phyloP scores from a whole-genome alignment of 2,113 vertebrate genomes.

The Eubucco bourcierii region DNA sequence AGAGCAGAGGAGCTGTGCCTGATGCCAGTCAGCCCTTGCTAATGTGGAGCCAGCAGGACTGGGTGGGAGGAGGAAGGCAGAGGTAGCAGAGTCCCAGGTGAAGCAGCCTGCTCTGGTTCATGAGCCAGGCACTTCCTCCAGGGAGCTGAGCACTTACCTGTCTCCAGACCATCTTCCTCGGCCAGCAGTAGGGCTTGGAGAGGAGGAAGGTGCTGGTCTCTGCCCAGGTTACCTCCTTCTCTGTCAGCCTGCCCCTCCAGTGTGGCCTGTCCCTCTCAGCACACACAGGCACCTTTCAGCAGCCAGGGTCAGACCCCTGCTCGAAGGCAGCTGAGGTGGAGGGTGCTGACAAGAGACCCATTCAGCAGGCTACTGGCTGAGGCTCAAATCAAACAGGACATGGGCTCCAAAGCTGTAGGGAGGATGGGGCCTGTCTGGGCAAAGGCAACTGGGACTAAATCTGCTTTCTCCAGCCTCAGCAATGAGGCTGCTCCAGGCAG shows the following conservation, averaged over 20 bases:
- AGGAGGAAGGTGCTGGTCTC: background rate
- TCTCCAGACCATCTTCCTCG: background rate
- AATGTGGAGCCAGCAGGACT: background rate
- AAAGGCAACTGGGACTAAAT: background rate
- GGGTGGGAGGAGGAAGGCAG: background rate
- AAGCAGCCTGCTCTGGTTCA: background rate
- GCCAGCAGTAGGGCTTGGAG: background rate
- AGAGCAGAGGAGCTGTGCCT: background rate
- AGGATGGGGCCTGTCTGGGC: background rate
- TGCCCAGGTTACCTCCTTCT: background rate
- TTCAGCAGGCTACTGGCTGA: slow-evolving; percentile 39
- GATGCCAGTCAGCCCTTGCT: background rate
- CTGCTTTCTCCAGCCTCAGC: background rate
- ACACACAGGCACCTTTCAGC: background rate
- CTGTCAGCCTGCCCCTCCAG: background rate
- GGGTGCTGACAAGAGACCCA: slow-evolving; percentile 20
- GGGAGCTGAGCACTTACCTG: accelerated
- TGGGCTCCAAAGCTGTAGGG: background rate
- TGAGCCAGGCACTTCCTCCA: background rate
- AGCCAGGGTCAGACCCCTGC: background rate
- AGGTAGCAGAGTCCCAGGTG: background rate
- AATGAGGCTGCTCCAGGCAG: background rate
- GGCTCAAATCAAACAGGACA: slow-evolving; percentile 52
- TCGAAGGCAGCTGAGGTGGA: accelerated
- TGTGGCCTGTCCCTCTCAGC: background rate